phyloP scores from a whole-genome alignment of 2,888 invertebrate genomes.

The Andrena minutula region DNA sequence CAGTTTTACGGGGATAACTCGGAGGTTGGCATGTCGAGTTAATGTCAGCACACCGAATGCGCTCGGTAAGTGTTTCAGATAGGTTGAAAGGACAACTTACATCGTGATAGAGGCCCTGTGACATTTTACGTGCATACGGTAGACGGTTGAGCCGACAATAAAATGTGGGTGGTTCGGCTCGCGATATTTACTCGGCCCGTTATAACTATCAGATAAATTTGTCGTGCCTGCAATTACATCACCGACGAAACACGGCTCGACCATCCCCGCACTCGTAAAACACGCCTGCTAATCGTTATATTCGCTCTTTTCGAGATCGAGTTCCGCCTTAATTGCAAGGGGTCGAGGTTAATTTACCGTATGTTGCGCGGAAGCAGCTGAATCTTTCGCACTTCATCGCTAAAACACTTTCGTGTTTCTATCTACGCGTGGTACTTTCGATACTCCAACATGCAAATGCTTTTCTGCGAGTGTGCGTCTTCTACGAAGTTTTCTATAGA shows the following conservation, averaged over 20 bases:
- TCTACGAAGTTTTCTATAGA: neutral
- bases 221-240: slow-evolving; percentile 52
- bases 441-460: neutral
- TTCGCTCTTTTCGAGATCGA: slow-evolving; percentile 46
- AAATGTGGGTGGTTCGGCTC: slow-evolving; percentile 56
- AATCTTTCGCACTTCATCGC: slow-evolving; percentile 38
- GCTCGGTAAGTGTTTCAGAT: slow-evolving; percentile 18
- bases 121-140: slow-evolving; percentile 54
- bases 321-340: slow-evolving; percentile 62
- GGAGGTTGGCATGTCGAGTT: slow-evolving; percentile 10
- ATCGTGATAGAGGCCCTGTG: slow-evolving; percentile 43
- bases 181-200: slow-evolving; percentile 50
- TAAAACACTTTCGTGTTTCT: slow-evolving; percentile 5
- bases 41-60: slow-evolving; percentile 20
- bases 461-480: neutral
- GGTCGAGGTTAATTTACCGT: slow-evolving; percentile 45
- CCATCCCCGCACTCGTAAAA: slow-evolving; percentile 52
- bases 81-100: slow-evolving; percentile 37
- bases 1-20: neutral
- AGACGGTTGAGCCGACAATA: slow-evolving; percentile 35
- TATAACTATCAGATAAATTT: slow-evolving; percentile 57
- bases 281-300: slow-evolving; percentile 57
- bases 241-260: slow-evolving; percentile 22
- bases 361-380: slow-evolving; percentile 35
- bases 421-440: neutral